phyloP scores from a whole-genome alignment of 2,888 invertebrate species.

The Caenorhabditis sp. region DNA sequence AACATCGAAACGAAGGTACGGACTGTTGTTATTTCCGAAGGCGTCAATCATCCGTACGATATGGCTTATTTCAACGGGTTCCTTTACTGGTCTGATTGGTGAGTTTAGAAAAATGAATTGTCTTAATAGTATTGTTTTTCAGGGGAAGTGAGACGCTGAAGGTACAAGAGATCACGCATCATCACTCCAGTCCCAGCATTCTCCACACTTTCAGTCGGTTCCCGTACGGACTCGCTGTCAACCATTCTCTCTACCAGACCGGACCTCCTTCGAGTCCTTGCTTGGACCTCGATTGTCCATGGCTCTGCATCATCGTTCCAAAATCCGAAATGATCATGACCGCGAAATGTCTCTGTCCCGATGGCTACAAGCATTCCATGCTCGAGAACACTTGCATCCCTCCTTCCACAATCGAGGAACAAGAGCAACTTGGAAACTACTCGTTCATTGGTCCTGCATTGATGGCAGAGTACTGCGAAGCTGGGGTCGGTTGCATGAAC shows the following conservation, averaged over 20 bases:
- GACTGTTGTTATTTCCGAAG: slow-evolving; percentile 56
- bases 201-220: slow-evolving; percentile 68
- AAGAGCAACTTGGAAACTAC: slow-evolving; percentile 21
- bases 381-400: slow-evolving; percentile 52
- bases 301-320: slow-evolving; percentile 51
- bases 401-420: slow-evolving; percentile 31
- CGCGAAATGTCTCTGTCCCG: slow-evolving; percentile 66
- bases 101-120: not conserved
- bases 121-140: slow-evolving; percentile 13
- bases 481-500: slow-evolving; percentile 52
- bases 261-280: slow-evolving; percentile 59
- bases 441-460: slow-evolving; percentile 53
- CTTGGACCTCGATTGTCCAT: slow-evolving; percentile 61
- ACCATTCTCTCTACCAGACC: slow-evolving; percentile 70
- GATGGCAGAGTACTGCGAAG: slow-evolving; percentile 63
- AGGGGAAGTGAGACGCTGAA: slow-evolving; percentile 70
- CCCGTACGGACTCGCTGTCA: slow-evolving; percentile 73
- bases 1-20: slow-evolving; percentile 65
- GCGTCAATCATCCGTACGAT: slow-evolving; percentile 70
- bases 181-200: slow-evolving; percentile 63
- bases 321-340: slow-evolving; percentile 25
- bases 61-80: slow-evolving; percentile 71
- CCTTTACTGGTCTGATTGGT: slow-evolving; percentile 73
- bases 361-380: slow-evolving; percentile 55
- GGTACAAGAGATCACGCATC: slow-evolving; percentile 62